Evolutionary conservation across 1,140 invertebrate species (phyloP).

Genomic region (Phocides pigmalion): DNA sequence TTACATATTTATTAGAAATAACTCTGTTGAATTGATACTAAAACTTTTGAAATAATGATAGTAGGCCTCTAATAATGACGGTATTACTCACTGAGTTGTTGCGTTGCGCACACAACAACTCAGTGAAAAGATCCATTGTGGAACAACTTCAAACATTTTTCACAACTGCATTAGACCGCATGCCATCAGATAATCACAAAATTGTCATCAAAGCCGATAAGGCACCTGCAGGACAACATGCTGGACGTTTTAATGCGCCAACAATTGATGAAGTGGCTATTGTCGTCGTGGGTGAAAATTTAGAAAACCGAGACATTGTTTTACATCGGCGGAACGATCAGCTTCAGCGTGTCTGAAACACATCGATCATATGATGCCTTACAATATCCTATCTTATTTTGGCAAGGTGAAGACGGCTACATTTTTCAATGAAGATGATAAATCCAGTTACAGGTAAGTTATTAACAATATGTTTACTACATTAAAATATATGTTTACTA

Average conservation of each 20-base stretch:
- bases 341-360: conserved; percentile 28
- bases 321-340: conserved; percentile 20
- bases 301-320: conserved; percentile 19
- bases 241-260: conserved; percentile 21
- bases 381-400: conserved; percentile 31
- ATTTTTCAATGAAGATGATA: conserved; percentile 16
- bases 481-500: not conserved
- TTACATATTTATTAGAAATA: no score
- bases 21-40: no score
- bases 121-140: conserved; percentile 36
- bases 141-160: conserved; percentile 56
- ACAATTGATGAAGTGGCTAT: conserved; percentile 30
- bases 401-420: conserved; percentile 32
- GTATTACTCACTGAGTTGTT: no score
- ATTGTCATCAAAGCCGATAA: conserved; percentile 41
- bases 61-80: no score
- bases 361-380: conserved; percentile 21
- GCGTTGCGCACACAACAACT: conserved; percentile 35
- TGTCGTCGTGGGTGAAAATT: conserved; percentile 21
- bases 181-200: conserved; percentile 48
- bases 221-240: conserved; percentile 10
- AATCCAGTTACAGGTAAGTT: conserved; percentile 21
- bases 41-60: no score
- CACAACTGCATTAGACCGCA: conserved; percentile 62
- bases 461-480: conserved; percentile 1